These are phyloP conservation scores for Chlorops oryzae DNA, from an alignment of 1,140 invertebrate species.

Conservation along the genomic window DNA sequence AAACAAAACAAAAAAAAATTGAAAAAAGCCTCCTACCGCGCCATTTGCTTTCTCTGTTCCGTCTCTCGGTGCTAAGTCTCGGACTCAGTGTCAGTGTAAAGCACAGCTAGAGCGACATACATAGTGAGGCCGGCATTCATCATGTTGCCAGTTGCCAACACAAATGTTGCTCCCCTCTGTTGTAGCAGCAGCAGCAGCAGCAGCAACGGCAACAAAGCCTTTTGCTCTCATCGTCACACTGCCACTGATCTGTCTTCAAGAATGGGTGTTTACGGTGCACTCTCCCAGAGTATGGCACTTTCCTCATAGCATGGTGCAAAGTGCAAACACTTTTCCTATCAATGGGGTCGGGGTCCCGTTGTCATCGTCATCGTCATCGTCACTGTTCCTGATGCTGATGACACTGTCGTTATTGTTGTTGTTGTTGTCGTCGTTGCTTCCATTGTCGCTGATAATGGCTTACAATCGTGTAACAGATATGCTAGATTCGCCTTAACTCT, in stretches of 20 bases:
- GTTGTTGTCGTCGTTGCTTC: neutral
- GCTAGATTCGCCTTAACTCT: neutral
- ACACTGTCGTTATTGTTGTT: neutral
- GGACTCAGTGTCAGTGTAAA: too few species aligned
- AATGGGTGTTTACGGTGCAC: conserved; percentile 1
- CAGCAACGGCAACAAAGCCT: too few species aligned
- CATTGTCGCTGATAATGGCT: neutral
- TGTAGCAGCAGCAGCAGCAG: neutral
- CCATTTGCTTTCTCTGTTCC: too few species aligned
- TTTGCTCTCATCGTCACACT: neutral
- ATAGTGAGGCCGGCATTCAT: neutral
- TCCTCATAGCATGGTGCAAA: conserved; percentile 9
- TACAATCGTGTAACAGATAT: neutral
- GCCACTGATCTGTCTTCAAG: neutral
- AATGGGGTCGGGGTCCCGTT: neutral
- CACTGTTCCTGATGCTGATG: neutral
- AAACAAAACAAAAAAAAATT: too few species aligned
- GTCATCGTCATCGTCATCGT: neutral
- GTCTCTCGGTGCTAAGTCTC: too few species aligned
- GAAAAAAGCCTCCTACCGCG: too few species aligned
- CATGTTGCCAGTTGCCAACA: neutral
- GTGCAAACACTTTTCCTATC: conserved; percentile 13
- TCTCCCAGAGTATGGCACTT: too few species aligned
- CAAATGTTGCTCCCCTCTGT: neutral
- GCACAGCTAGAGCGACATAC: neutral